phyloP scores from a whole-genome alignment of 2,888 invertebrate species.

The Plemyria rubiginata region DNA sequence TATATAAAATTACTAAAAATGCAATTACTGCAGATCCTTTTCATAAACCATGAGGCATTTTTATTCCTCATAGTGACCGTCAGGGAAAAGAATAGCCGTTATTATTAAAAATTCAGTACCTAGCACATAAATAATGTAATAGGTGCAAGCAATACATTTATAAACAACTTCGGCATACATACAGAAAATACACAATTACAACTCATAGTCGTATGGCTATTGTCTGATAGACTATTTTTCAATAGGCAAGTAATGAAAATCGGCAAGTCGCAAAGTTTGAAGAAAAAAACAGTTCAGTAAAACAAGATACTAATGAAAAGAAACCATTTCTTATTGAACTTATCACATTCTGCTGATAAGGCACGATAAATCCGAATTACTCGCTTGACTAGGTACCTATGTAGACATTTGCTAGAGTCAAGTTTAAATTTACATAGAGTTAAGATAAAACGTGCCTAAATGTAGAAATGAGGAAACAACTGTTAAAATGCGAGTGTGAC shows the following conservation, averaged over 20 bases:
- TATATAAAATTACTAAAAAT: too few relatives aligned
- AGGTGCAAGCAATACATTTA: too few relatives aligned
- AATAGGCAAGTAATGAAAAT: too few relatives aligned
- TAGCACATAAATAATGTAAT: too few relatives aligned
- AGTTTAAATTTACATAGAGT: constrained; percentile 1
- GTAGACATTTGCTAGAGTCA: not conserved
- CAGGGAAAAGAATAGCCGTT: not conserved
- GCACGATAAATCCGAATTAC: constrained; percentile 8
- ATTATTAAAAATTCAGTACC: not conserved
- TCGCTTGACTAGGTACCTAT: not conserved
- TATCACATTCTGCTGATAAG: constrained; percentile 13
- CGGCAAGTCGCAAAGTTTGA: too few relatives aligned
- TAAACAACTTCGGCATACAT: too few relatives aligned
- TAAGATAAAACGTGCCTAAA: constrained; percentile 5
- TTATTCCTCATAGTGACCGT: not conserved
- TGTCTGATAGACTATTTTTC: too few relatives aligned
- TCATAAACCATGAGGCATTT: not conserved
- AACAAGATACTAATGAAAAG: not conserved
- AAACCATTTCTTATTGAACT: not conserved
- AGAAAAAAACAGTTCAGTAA: too few relatives aligned
- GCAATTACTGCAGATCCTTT: not conserved
- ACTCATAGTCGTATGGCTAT: too few relatives aligned
- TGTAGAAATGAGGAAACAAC: not conserved
- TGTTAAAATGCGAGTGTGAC: too few relatives aligned
- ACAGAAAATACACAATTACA: too few relatives aligned